Conservation (phyloP, 2,797 vertebrate genomes). For the Heteromormyrus szaboi region DNA sequence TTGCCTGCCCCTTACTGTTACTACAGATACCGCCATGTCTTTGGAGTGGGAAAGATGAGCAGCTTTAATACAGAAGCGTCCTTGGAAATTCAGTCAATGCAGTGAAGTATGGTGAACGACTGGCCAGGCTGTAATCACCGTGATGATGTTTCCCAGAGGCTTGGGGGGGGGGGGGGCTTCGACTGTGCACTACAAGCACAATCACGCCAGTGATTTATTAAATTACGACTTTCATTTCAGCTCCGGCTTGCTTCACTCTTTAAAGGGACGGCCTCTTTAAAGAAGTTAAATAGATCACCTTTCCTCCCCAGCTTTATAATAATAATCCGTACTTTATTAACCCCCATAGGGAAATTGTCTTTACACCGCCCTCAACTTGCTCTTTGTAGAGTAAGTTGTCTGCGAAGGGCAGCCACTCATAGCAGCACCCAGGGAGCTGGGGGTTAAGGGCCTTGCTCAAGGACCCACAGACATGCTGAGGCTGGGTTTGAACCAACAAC, state of each 20-base stretch:
- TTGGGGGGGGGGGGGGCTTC: too few species aligned
- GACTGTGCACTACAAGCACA: neutral
- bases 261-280: neutral
- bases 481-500: too few species aligned
- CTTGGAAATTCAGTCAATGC: constrained; percentile 3
- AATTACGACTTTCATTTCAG: neutral
- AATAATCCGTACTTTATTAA: too few species aligned
- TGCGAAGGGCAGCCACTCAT: too few species aligned
- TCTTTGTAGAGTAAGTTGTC: too few species aligned
- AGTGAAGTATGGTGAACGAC: neutral
- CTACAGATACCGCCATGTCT: constrained; percentile 15
- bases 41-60: neutral
- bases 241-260: neutral
- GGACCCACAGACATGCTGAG: too few species aligned
- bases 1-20: neutral
- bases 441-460: too few species aligned
- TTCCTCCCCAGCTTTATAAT: neutral
- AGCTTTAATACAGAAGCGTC: neutral
- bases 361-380: too few species aligned
- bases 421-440: too few species aligned
- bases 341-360: too few species aligned
- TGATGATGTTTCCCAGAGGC: neutral
- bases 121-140: neutral
- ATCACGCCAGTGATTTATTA: neutral
- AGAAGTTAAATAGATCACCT: neutral